Conservation (phyloP, 2,797 vertebrate genomes). For the Tenualosa thibaudeaui region DNA sequence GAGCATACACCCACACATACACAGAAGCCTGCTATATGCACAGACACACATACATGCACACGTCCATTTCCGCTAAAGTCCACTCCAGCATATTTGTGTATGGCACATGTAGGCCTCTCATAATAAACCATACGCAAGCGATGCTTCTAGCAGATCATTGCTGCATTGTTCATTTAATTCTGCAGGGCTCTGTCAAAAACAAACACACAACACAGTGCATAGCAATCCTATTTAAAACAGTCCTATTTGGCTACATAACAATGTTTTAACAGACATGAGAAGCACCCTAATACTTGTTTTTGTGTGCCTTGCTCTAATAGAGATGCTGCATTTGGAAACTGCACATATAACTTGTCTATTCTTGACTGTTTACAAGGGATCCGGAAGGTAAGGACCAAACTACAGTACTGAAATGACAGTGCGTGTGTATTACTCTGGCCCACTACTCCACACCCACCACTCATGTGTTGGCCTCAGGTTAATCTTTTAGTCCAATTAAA, state of each 20-base stretch:
- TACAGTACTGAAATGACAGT: background rate
- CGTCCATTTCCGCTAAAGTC: too few relatives aligned
- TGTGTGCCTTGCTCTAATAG: slow-evolving; percentile 57
- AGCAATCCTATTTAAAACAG: background rate
- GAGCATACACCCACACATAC: background rate
- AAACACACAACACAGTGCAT: background rate
- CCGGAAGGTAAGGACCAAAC: slow-evolving; percentile 78
- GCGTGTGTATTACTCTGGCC: background rate
- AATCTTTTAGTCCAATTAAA: slow-evolving; percentile 53
- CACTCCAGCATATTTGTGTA: too few relatives aligned
- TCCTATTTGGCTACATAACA: background rate
- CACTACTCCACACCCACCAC: background rate
- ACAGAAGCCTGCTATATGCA: background rate
- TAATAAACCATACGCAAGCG: too few relatives aligned
- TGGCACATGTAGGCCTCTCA: too few relatives aligned
- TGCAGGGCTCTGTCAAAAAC: background rate
- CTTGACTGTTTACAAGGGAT: slow-evolving; percentile 90
- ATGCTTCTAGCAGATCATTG: too few relatives aligned
- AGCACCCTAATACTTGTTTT: background rate
- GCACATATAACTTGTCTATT: slow-evolving; percentile 85
- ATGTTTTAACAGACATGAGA: background rate
- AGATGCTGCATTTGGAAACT: slow-evolving; percentile 87
- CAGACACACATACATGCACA: background rate
- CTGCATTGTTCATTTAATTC: too few relatives aligned
- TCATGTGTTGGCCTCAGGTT: background rate